Percentiles rank a stretch among this genome's conserved stretches.
phyloP scores from a whole-genome alignment of 2,113 vertebrate genomes.

The Onychostruthus taczanowskii region DNA sequence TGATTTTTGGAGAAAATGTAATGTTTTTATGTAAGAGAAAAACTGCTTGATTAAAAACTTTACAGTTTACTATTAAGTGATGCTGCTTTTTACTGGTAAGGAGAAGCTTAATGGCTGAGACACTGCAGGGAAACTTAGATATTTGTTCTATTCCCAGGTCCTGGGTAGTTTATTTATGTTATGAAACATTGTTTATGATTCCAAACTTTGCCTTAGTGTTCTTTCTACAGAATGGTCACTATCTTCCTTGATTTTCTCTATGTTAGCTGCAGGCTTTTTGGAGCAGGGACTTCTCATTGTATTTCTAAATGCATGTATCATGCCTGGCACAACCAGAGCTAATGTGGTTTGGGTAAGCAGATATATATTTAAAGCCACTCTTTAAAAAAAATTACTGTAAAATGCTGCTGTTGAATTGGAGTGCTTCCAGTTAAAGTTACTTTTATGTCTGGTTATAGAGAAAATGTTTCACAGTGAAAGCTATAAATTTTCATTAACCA shows the following conservation, averaged over 20 bases:
- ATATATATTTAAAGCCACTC: neutral
- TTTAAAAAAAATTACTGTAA: neutral
- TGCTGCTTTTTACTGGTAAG: neutral
- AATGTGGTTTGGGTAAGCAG: slow-evolving; percentile 2
- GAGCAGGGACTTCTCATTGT: neutral
- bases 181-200: neutral
- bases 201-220: neutral
- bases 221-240: neutral
- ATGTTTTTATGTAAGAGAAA: neutral
- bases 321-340: neutral
- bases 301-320: neutral
- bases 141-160: neutral
- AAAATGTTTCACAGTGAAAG: slow-evolving; percentile 3
- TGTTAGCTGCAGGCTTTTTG: neutral
- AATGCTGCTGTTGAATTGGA: neutral
- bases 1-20: neutral
- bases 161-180: neutral
- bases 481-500: slow-evolving; percentile 15
- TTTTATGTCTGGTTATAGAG: neutral
- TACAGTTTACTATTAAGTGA: neutral
- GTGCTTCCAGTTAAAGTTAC: neutral
- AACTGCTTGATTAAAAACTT: neutral
- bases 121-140: neutral
- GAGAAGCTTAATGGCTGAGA: neutral
- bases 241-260: neutral